A percentile compares a stretch with the other conserved stretches of the same genome.
phyloP scores from a whole-genome alignment of 2,113 vertebrate genomes.

The Apodemus sylvaticus region DNA sequence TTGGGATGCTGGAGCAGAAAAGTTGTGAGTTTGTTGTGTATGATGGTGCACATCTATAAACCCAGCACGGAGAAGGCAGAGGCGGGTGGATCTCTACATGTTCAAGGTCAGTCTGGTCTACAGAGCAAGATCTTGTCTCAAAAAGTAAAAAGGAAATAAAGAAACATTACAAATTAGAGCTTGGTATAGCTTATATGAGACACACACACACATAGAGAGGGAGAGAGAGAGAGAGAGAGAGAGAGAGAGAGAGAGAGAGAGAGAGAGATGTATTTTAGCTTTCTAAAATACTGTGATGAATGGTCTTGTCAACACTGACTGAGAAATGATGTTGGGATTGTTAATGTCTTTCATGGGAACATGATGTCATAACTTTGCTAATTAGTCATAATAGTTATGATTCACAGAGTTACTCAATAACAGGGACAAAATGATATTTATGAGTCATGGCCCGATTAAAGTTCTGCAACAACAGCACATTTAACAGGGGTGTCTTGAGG shows the following conservation, averaged over 20 bases:
- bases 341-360: constrained; percentile 16
- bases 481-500: neutral
- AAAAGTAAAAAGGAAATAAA: neutral
- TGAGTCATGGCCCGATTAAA: neutral
- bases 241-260: neutral
- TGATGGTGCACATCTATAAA: too few species aligned
- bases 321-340: constrained; percentile 18
- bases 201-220: too few species aligned
- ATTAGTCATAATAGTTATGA: neutral
- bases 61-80: neutral
- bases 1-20: neutral
- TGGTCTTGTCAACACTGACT: neutral
- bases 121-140: neutral
- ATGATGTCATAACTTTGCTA: neutral
- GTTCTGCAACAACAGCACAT: neutral
- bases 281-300: constrained; percentile 23
- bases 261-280: neutral
- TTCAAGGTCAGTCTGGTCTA: neutral
- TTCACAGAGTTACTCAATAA: neutral
- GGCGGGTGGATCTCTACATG: neutral
- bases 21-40: neutral
- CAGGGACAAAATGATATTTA: neutral
- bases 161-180: neutral
- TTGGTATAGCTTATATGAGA: neutral
- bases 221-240: neutral